Base-by-base conservation (phyloP, 2,888 invertebrate genomes). In the Amphipoea oculea region DNA sequence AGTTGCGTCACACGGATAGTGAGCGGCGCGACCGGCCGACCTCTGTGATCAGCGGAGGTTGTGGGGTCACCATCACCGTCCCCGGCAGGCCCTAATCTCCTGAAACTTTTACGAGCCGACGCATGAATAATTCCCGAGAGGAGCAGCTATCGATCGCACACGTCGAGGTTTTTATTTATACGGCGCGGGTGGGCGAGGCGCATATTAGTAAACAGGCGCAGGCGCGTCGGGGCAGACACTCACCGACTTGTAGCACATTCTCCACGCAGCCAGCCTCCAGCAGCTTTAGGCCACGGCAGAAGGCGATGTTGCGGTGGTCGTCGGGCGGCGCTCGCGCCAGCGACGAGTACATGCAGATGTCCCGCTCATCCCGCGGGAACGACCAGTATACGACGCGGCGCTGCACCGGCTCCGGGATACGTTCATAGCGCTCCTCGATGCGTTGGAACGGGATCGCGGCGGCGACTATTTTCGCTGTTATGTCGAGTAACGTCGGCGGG, bases 341-440 rank as follows among this genome's bases (percentile, higher is more conserved):
- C 90, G 98, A 98, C 90, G 98, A 98, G 97, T 99, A 99, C 98
- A 99, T 98, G 96, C 98, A 98, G 95, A 99, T 98, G 97, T 98
- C 98, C 93, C 98, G 97, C 96, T 99, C 99, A 94, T 98, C 98
- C 92, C 98, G 97, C 89, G 99, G 99, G 97, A 99, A 99, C 88
- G 98, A 98, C 98, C 98, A 99, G 97, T 98, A 99, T 93, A 99
- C 98, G 95, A 99, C 98, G 93, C 98, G 97, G 90, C 98, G 97
- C 96, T 99, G 99, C 94, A 99, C 98, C 88, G 98, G 98, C 95
- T 99, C 99, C 89, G 99, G 99, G 95, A 99, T 98, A 92, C 98
- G 98, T 94, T 98, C 98, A 95, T 98, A 98, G 88, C 98, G 98
- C 95, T 98, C 98, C 96, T 99, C 99, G 93, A 99, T 98, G 91